Base-by-base conservation (phyloP, 2,888 invertebrate species). In the Apodemia duryi region DNA sequence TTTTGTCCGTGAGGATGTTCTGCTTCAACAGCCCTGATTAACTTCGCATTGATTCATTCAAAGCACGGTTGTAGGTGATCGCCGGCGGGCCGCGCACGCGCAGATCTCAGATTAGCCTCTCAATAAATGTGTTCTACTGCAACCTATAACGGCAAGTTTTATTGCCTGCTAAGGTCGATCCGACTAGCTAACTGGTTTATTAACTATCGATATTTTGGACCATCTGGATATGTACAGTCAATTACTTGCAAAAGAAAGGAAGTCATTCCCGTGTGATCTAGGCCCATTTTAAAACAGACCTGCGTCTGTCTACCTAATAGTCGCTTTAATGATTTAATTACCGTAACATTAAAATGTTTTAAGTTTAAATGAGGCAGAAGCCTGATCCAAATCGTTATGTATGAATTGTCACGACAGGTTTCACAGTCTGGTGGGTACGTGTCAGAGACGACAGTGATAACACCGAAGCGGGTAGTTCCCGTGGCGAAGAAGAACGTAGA, bases 371-470 rank as follows among this genome's bases (percentile, higher is more conserved):
- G 4, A 13, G 5, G 13, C 46, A 46, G 46, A 13, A 5, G 46
- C 13, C 5, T 13, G 43, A 46, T 46, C 46, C 11, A 46, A 46
- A 46, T 13, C 13, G 5, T 13, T 46, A 13, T 13, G 46, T 13
- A 5, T 13, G 10, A 46, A 46, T 13, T 46, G 43, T 43, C 43
- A 13, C 51, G 28, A 38, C 65, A 90, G 90, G 90, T 64, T 91
- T 81, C 63, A 88, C 91, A 43, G 86, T 91, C 63, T 85, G 82
- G 82, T 91, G 91, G 91, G 69, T 84, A 2, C 86, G 91, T 0
- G 74, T 90, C 1, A 83, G 91, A 1, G 91, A 91, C 60, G 91
- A 91, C 41, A 75, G 77, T 0, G 91, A 91, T 9, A 79, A 81
- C 1, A 63, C 83, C 1, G 90, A 90, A 61, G 70, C 82, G 0